A percentile compares a stretch with the other conserved stretches of the same genome.
phyloP scores from a whole-genome alignment of 2,888 invertebrate genomes.

The Polymixis flavicincta region DNA sequence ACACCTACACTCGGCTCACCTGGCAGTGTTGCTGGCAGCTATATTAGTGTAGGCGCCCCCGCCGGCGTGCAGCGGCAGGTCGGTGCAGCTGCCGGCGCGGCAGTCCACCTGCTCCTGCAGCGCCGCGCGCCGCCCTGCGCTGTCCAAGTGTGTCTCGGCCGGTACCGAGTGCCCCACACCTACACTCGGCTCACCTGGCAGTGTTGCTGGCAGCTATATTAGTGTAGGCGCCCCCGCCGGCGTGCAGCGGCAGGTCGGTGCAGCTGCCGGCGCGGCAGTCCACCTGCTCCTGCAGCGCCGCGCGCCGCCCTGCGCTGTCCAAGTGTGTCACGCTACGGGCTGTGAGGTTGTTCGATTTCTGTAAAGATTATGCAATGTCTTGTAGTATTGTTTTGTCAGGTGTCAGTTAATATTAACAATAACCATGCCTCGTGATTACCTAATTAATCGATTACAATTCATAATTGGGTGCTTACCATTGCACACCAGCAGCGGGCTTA shows the following conservation, averaged over 20 bases:
- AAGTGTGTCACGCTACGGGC: slow-evolving; percentile 84
- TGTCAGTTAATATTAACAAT: too few relatives aligned
- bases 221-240: slow-evolving; percentile 77
- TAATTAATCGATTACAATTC: too few relatives aligned
- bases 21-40: slow-evolving; percentile 76
- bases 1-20: background rate
- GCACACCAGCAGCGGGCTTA: too few relatives aligned
- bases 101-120: slow-evolving; percentile 65
- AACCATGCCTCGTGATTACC: too few relatives aligned
- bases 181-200: slow-evolving; percentile 29
- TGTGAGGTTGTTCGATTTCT: slow-evolving; percentile 78
- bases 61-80: slow-evolving; percentile 74
- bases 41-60: slow-evolving; percentile 79
- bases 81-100: slow-evolving; percentile 82
- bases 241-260: slow-evolving; percentile 75
- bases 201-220: slow-evolving; percentile 79
- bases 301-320: slow-evolving; percentile 63
- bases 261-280: slow-evolving; percentile 81
- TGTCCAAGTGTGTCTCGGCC: slow-evolving; percentile 53
- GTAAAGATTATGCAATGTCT: slow-evolving; percentile 1
- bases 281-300: slow-evolving; percentile 49
- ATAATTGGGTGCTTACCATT: too few relatives aligned
- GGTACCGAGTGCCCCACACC: too few relatives aligned
- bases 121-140: slow-evolving; percentile 48
- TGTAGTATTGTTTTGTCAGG: background rate